These are phyloP conservation scores for Cydia splendana DNA, from an alignment of 1,140 invertebrate species.

Conservation along the genomic window DNA sequence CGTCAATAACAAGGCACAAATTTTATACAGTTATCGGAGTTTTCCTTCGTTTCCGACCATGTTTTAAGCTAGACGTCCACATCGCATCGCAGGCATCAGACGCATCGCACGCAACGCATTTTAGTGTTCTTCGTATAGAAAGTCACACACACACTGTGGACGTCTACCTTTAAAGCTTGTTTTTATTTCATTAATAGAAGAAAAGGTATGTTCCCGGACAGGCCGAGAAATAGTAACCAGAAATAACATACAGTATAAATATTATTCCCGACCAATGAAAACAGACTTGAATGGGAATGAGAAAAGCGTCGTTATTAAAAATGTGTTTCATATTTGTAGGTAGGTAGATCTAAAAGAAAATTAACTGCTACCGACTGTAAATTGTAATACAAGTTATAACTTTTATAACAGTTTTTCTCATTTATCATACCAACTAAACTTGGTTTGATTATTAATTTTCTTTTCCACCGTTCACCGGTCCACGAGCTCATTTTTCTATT, in stretches of 20 bases:
- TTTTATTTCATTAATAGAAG: constrained; percentile 17
- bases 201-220: not conserved
- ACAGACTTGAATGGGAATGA: constrained; percentile 2
- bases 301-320: constrained; percentile 9
- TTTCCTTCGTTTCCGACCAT: not conserved
- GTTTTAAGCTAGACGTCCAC: too few species aligned
- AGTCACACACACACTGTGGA: too few species aligned
- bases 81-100: too few species aligned
- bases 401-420: not conserved
- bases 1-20: too few species aligned
- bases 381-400: too few species aligned
- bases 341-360: too few species aligned
- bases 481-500: not conserved
- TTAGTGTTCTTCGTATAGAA: too few species aligned
- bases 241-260: constrained; percentile 22
- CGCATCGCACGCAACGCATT: too few species aligned
- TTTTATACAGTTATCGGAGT: too few species aligned
- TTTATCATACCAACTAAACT: not conserved
- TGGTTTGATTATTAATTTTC: not conserved
- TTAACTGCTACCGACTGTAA: too few species aligned
- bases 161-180: not conserved
- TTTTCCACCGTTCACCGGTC: not conserved
- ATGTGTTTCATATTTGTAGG: not conserved
- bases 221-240: constrained; percentile 10
- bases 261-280: not conserved